These are phyloP conservation scores for Minunthozetes semirufus DNA, from an alignment of 2,888 invertebrate genomes.

Conservation along the genomic window DNA sequence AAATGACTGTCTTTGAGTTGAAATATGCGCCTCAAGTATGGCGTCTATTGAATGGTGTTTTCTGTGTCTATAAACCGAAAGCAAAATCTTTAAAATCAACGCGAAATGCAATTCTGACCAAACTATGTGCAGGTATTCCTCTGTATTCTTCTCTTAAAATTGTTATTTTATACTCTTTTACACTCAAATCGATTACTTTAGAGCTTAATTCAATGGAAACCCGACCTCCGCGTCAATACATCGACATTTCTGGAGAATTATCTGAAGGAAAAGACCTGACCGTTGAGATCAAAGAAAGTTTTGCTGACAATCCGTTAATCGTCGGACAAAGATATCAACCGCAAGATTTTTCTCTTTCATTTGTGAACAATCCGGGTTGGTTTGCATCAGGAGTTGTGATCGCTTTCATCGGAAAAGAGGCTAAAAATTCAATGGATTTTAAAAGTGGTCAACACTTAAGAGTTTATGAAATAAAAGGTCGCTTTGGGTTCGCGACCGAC, in stretches of 20 bases:
- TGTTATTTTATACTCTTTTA: background rate
- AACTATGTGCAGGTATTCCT: slow-evolving; percentile 33
- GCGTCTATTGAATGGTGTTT: slow-evolving; percentile 63
- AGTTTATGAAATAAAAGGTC: slow-evolving; percentile 66
- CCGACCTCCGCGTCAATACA: slow-evolving; percentile 52
- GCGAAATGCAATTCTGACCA: background rate
- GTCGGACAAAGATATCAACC: slow-evolving; percentile 67
- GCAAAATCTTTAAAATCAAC: slow-evolving; percentile 50
- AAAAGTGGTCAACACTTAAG: slow-evolving; percentile 2
- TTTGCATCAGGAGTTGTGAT: slow-evolving; percentile 65
- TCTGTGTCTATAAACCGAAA: slow-evolving; percentile 71
- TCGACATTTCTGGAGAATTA: slow-evolving; percentile 41
- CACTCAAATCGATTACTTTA: slow-evolving; percentile 47
- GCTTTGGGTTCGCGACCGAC: slow-evolving; percentile 68
- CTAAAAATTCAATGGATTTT: slow-evolving; percentile 49
- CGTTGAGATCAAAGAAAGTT: slow-evolving; percentile 50
- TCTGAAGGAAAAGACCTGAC: slow-evolving; percentile 34
- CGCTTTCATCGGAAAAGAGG: slow-evolving; percentile 50
- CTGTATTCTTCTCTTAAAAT: background rate
- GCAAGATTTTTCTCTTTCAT: slow-evolving; percentile 59
- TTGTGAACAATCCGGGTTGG: slow-evolving; percentile 58
- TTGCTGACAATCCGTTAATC: slow-evolving; percentile 66
- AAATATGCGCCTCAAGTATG: slow-evolving; percentile 52
- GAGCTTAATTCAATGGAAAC: slow-evolving; percentile 65
- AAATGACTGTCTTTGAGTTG: slow-evolving; percentile 21